Evolutionary conservation across 2,888 invertebrate species (phyloP).

Genomic region (Megalurothrips usitatus): DNA sequence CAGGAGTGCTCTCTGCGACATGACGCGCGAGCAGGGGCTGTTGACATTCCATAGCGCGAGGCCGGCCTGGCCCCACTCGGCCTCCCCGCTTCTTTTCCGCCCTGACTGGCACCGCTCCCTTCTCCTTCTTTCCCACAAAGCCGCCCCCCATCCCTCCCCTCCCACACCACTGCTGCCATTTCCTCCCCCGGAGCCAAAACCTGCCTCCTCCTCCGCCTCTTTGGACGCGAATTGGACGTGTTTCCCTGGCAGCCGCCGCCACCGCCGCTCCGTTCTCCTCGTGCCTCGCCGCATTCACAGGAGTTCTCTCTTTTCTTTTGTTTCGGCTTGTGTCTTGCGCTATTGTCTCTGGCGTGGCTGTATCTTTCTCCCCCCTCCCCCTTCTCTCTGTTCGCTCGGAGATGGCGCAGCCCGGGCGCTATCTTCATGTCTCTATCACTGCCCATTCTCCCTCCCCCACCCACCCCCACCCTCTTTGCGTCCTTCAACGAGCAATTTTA

Average conservation of each 20-base stretch:
- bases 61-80: too few relatives aligned
- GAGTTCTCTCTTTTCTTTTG: constrained; percentile 26
- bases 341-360: constrained; percentile 24
- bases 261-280: neutral
- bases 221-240: constrained; percentile 8
- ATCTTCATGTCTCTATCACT: constrained; percentile 26
- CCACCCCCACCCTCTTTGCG: neutral
- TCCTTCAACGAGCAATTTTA: neutral
- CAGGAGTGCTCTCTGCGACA: too few relatives aligned
- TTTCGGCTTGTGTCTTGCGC: constrained; percentile 19
- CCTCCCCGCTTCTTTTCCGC: neutral
- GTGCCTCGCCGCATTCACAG: constrained; percentile 2
- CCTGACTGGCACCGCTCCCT: neutral
- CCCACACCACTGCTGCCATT: too few relatives aligned
- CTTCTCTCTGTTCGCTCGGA: too few relatives aligned
- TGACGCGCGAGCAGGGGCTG: too few relatives aligned
- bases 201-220: neutral
- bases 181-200: neutral
- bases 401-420: neutral
- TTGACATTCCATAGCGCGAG: too few relatives aligned
- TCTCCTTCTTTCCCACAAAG: neutral
- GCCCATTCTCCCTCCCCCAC: neutral
- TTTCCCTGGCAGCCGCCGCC: neutral
- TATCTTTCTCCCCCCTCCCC: constrained; percentile 8
- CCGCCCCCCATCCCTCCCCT: neutral